Base-by-base conservation (phyloP, 2,888 invertebrate species). In the Rotaria sp. region DNA sequence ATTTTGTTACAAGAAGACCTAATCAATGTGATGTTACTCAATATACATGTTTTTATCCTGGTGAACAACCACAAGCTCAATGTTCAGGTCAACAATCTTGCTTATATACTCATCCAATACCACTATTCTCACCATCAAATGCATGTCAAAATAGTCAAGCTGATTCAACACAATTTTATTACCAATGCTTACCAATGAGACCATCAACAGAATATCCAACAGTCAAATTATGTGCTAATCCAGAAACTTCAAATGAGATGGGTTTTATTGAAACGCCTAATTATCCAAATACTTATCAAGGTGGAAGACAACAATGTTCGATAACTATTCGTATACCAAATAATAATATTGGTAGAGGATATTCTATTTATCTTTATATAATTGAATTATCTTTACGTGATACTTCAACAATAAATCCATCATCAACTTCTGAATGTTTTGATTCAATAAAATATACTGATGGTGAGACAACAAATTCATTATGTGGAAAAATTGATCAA, bases 31-130 rank as follows among this genome's bases (percentile, higher is more conserved):
- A 80, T 45, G n/a, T 45, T 13, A 80, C 5, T 41, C 13, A 80
- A n/a, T 13, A 15, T n/a, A 26, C n/a, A n/a, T 80, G 80, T 45
- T n/a, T 4, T 11, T 80, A 18, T 45, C 26, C 80, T n/a, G n/a
- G 80, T 80, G 80, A 80, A 80, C 80, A 80, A 80, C 80, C 80
- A 15, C 38, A 3, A 80, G 24, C 80, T n/a, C 45, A 45, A n/a
- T 80, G 80, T 80, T 10, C 80, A 10, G 80, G 80, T 11, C 80
- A 80, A 35, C 1, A 41, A 1, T 1, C 26, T 4, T 80, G 80
- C 45, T n/a, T 26, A 80, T 80, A 80, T 45, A 45, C 21, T n/a
- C n/a, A 15, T 80, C 8, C 15, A 2, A 26, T n/a, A 2, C 45
- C 41, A n/a, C 1, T 30, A 21, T 10, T 45, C 2, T 45, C 80